Conservation (phyloP, 2,113 vertebrate species). For the Anoplopoma fimbria region DNA sequence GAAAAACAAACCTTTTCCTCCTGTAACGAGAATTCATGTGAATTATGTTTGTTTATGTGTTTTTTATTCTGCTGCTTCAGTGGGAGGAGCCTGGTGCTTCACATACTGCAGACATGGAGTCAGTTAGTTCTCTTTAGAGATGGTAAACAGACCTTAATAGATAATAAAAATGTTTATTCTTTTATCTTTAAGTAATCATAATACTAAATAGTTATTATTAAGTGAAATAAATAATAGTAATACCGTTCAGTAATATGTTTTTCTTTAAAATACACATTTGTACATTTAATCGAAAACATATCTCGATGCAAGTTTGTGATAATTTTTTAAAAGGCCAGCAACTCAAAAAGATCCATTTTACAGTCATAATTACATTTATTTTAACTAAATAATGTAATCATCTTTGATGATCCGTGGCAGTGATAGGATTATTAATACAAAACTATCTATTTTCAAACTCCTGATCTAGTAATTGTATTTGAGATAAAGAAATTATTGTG, state of each 20-base stretch:
- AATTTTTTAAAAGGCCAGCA: neutral
- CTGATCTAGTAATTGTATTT: neutral
- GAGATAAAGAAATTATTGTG: no score
- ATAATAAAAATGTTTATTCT: neutral
- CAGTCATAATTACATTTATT: neutral
- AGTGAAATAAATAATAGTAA: neutral
- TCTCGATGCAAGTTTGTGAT: neutral
- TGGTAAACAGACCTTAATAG: neutral
- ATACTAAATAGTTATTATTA: neutral
- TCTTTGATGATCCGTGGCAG: no score
- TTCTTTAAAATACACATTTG: neutral
- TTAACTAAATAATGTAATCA: neutral
- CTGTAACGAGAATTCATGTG: neutral
- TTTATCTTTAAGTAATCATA: neutral
- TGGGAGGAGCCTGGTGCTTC: slow-evolving; percentile 5
- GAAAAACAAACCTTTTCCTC: slow-evolving; percentile 10
- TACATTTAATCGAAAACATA: neutral
- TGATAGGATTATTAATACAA: neutral
- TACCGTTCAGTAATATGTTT: no score
- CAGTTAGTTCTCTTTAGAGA: neutral
- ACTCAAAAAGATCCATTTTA: neutral
- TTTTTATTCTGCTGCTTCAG: neutral
- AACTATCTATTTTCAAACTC: neutral
- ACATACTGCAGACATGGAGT: neutral
- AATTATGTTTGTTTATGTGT: neutral